Evolutionary conservation across 92 coral and sea anemone species (phyloP), one percentile per base, ranked within the genome.

Genomic region (Meandrina meandrites): DNA sequence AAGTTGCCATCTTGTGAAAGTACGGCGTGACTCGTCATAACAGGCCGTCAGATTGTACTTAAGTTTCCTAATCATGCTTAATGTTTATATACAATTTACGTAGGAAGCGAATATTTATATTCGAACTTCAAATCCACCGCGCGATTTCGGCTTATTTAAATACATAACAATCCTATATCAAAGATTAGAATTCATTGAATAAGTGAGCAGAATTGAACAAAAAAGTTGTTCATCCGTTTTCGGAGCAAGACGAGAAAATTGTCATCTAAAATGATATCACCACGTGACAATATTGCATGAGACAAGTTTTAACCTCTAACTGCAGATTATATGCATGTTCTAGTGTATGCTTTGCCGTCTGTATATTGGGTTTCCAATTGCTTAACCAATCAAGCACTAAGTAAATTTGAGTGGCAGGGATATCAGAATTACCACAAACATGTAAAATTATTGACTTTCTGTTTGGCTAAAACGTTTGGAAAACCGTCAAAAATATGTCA

Each of bases 241-340:
- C 12, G 4, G 67, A 22, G 67, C 18, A 15, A 22, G 24, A 21
- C 24, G 21, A n/a, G n/a, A 17, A 4, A 56, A 1, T 30, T 19
- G 1, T 17, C 36, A 28, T 30, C 18, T 69, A n/a, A n/a, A n/a
- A n/a, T n/a, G n/a, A 21, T 34, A 69, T 30, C 19, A 8, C 5
- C 30, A 69, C 74, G 74, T 68, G 37, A 28, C 74, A 68, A 68
- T 68, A 68, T 68, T 68, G 19, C 74, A 12, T 69, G 74, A 71
- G 21, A 19, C 18, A 18, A 31, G 37, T 32, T 32, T 0, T 17
- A 70, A 30, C 42, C 8, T 12, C 35, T 9, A 48, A 71, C 10
- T 34, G 71, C 71, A 21, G 30, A 30, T 66, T 30, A 24, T 11
- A 24, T 60, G 1, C n/a, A n/a, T 19, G 68, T 0, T n/a, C 17